Evolutionary conservation across 2,797 vertebrate species (phyloP).

Genomic region (Rhabdomys pumilio): DNA sequence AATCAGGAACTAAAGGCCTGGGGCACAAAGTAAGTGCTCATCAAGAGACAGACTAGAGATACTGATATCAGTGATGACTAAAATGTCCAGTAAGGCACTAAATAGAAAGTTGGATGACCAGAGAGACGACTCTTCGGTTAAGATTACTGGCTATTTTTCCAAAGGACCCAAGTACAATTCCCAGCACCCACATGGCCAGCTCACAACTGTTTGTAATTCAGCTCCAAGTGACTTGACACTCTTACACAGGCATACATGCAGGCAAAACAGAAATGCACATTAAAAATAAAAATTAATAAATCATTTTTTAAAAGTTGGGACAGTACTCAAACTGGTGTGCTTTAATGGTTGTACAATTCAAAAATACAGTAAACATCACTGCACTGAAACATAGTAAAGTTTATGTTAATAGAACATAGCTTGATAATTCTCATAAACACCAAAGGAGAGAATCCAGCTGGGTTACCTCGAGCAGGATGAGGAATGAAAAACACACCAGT

Average conservation of each 20-base stretch:
- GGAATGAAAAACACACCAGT: neutral
- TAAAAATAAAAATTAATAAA: neutral
- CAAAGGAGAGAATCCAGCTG: neutral
- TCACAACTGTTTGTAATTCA: neutral
- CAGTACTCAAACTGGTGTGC: neutral
- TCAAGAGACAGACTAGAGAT: neutral
- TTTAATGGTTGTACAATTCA: neutral
- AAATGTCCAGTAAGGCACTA: neutral
- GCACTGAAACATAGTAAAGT: neutral
- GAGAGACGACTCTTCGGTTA: neutral
- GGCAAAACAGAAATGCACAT: neutral
- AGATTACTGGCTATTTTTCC: neutral
- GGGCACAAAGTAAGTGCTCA: neutral
- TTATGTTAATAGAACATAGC: slow-evolving; percentile 29
- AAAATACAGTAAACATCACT: slow-evolving; percentile 19
- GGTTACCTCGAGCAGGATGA: neutral
- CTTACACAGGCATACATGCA: neutral
- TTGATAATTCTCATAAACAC: neutral
- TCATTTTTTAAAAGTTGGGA: neutral
- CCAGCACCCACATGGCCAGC: neutral
- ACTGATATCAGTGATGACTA: neutral
- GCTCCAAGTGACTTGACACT: neutral
- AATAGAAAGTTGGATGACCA: neutral
- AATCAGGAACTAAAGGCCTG: neutral
- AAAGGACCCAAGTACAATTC: neutral